Evolutionary conservation across 2,797 vertebrate genomes (phyloP).

Genomic region (Pampus argenteus): DNA sequence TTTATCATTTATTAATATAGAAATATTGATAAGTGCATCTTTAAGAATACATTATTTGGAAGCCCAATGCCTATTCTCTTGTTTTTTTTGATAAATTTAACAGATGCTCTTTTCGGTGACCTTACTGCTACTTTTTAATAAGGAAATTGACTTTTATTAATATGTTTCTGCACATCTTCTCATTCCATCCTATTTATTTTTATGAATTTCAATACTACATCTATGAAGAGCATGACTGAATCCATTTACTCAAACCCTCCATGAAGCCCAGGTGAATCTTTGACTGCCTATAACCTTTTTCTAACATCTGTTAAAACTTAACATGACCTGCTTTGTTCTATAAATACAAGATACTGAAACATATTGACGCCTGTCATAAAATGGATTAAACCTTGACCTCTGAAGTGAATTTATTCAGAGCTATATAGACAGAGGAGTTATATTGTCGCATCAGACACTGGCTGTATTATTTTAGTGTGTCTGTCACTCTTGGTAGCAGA

Average conservation of each 20-base stretch:
- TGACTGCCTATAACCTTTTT: not conserved
- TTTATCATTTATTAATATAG: not conserved
- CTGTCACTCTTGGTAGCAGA: slow-evolving; percentile 57
- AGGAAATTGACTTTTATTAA: too few relatives aligned
- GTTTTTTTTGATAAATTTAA: not conserved
- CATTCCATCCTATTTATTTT: too few relatives aligned
- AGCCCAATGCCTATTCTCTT: not conserved
- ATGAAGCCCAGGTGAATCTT: not conserved
- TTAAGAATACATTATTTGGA: not conserved
- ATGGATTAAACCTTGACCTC: slow-evolving; percentile 11
- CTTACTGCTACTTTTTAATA: not conserved
- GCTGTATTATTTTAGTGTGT: slow-evolving; percentile 40
- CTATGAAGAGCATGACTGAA: not conserved
- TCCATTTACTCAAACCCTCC: not conserved
- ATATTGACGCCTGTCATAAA: slow-evolving; percentile 1
- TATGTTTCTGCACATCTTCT: too few relatives aligned
- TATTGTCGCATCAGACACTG: slow-evolving; percentile 23
- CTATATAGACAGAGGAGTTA: slow-evolving; percentile 1
- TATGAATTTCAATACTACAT: too few relatives aligned
- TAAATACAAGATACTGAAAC: slow-evolving; percentile 8
- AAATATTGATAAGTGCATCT: not conserved
- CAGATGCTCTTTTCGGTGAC: slow-evolving; percentile 11
- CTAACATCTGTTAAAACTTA: not conserved
- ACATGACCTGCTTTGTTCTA: not conserved
- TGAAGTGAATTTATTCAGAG: not conserved